These are phyloP conservation scores for Lysiphlebus fabarum DNA, from an alignment of 1,140 invertebrate genomes.

Conservation along the genomic window DNA sequence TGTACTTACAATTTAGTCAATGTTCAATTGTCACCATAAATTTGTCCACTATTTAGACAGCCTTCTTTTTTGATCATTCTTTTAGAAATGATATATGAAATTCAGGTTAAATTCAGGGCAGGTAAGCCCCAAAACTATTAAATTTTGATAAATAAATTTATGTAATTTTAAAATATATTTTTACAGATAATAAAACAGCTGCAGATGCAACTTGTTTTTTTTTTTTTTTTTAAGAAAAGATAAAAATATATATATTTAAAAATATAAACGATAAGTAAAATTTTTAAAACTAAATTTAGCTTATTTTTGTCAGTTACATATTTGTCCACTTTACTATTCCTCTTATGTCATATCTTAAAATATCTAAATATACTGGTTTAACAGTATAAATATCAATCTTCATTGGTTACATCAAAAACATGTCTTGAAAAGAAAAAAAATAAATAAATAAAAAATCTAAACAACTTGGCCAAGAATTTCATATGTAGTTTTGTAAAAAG, in stretches of 20 bases:
- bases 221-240: too few relatives aligned
- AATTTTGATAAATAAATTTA: conserved; percentile 4
- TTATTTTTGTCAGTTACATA: too few relatives aligned
- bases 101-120: conserved; percentile 6
- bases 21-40: conserved; percentile 20
- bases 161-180: neutral
- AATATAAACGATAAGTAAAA: neutral
- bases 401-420: too few relatives aligned
- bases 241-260: neutral
- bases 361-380: too few relatives aligned
- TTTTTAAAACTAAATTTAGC: too few relatives aligned
- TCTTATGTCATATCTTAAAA: too few relatives aligned
- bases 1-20: conserved; percentile 17
- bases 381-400: too few relatives aligned
- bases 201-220: too few relatives aligned
- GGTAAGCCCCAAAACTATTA: conserved; percentile 1
- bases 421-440: too few relatives aligned
- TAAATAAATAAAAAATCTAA: conserved; percentile 14
- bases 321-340: too few relatives aligned
- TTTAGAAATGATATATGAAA: neutral
- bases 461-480: conserved; percentile 21
- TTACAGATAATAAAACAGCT: too few relatives aligned
- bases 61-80: conserved; percentile 22
- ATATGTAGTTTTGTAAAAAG: conserved; percentile 45
- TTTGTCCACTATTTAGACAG: conserved; percentile 28